A percentile compares a stretch with the other conserved stretches of the same genome.
Conservation (phyloP, 1,140 invertebrate genomes). For the Cherax destructor region DNA sequence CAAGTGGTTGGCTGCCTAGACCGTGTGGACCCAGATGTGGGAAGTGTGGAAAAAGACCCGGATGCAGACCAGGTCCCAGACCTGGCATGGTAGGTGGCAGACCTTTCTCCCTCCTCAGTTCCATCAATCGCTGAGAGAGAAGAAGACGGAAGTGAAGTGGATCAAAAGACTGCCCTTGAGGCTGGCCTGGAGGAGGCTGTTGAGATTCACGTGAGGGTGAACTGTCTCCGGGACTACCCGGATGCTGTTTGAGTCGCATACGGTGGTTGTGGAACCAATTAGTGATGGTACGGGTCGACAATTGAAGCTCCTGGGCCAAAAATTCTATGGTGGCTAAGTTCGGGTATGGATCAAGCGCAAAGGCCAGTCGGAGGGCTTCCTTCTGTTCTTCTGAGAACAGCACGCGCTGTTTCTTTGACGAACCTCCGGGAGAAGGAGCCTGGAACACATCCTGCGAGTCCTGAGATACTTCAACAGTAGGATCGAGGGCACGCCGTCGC, state of each 20-base stretch:
- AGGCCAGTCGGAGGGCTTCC: slow-evolving; percentile 94
- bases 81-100: slow-evolving; percentile 77
- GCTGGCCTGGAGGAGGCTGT: slow-evolving; percentile 49
- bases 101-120: slow-evolving; percentile 89
- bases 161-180: slow-evolving; percentile 81
- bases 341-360: slow-evolving; percentile 96
- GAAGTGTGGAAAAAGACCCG: slow-evolving; percentile 82
- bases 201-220: slow-evolving; percentile 51
- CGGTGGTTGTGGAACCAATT: slow-evolving; percentile 99
- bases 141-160: slow-evolving; percentile 92
- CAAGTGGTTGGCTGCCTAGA: slow-evolving; percentile 59
- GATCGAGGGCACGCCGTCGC: slow-evolving; percentile 81
- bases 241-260: slow-evolving; percentile 92
- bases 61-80: slow-evolving; percentile 83
- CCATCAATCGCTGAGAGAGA: slow-evolving; percentile 89
- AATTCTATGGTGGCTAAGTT: slow-evolving; percentile 97
- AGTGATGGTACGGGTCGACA: slow-evolving; percentile 97
- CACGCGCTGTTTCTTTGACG: slow-evolving; percentile 92
- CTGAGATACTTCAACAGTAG: slow-evolving; percentile 82
- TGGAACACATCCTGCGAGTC: slow-evolving; percentile 93
- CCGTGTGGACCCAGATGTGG: slow-evolving; percentile 53
- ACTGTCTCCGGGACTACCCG: slow-evolving; percentile 64
- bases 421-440: slow-evolving; percentile 78
- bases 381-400: slow-evolving; percentile 99
- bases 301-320: slow-evolving; percentile 89